Base-by-base conservation (phyloP, 1,140 invertebrate genomes). In the Hycleus phaleratus region DNA sequence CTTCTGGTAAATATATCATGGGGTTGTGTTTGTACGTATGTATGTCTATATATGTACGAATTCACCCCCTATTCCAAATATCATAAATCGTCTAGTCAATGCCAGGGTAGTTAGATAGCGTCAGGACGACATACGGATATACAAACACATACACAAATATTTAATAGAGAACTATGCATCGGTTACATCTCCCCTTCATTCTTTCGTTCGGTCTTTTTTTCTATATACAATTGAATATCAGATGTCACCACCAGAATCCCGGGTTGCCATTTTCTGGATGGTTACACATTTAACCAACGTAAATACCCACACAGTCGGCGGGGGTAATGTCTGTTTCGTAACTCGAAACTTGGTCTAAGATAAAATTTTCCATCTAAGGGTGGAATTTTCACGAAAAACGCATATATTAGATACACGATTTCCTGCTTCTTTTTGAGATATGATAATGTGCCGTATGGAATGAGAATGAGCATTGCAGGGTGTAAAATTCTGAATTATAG, bases 81-180 rank as follows among this genome's bases (percentile, higher is more conserved):
- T 69, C 68, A 71, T 72, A 72, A 72, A 72, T 72, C 32, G 32
- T 62, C 60, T 59, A 72, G 71, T 72, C 71, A 70, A 63, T 49
- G 56, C 53, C 70, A 71, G 65, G 46, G 32, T 32, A 32, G 32
- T 32, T 32, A 32, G 32, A 32, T 32, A 32, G 7, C 32, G 32
- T 32, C 32, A 32, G 1, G 32, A 32, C 32, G 7, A 32, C 32
- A 32, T 32, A 32, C 32, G 32, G 4, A 32, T 32, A 32, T 32
- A 32, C 32, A 32, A 5, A 32, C 32, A 32, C 32, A 32, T 32
- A 32, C 32, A 32, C 32, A 32, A 7, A 32, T 32, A 32, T 32
- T 32, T 32, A 32, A 32, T 4, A 32, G 32, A 32, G 12, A 11
- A 25, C 24, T 54, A 46, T 42, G 43, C 39, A 10, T 18, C 45